Evolutionary conservation across 2,797 vertebrate genomes (phyloP).

Genomic region (Rhinatrema bivittatum): DNA sequence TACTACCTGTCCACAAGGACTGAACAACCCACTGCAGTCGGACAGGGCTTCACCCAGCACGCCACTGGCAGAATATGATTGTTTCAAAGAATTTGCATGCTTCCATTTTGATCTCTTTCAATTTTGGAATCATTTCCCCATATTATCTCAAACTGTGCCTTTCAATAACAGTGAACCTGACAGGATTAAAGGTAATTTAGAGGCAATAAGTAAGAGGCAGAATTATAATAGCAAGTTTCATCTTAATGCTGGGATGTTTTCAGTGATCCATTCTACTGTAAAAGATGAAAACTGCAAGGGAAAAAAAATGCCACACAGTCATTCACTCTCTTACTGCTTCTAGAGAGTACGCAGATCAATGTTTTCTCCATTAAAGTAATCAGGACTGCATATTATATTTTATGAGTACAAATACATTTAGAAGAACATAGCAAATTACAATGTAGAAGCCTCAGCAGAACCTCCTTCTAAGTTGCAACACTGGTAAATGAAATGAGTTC

Average conservation of each 20-base stretch:
- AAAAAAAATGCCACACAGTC: conserved; percentile 12
- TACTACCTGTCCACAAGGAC: neutral
- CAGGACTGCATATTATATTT: conserved; percentile 17
- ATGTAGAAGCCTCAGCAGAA: neutral
- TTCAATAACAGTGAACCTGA: conserved; percentile 36
- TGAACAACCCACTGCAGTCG: neutral
- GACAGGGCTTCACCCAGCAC: conserved; percentile 8
- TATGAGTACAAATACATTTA: conserved; percentile 17
- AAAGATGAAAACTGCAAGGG: conserved; percentile 25
- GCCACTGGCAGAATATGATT: conserved; percentile 18
- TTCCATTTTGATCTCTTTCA: conserved; percentile 2
- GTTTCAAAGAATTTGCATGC: conserved; percentile 20
- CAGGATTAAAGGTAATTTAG: conserved; percentile 43
- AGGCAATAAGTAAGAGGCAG: conserved; percentile 26
- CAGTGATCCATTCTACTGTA: conserved; percentile 15
- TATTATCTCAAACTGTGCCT: conserved; percentile 18
- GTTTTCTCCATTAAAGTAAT: conserved; percentile 34
- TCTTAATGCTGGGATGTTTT: conserved; percentile 33
- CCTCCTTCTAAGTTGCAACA: conserved; percentile 2
- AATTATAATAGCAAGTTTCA: conserved; percentile 25
- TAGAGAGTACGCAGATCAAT: conserved; percentile 27
- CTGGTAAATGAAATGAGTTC: conserved; percentile 5
- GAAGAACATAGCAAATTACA: conserved; percentile 14
- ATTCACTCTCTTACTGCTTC: conserved; percentile 9
- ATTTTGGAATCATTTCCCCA: conserved; percentile 13